These are phyloP conservation scores for Goniozus legneri DNA, from an alignment of 1,140 invertebrate species.

Conservation along the genomic window DNA sequence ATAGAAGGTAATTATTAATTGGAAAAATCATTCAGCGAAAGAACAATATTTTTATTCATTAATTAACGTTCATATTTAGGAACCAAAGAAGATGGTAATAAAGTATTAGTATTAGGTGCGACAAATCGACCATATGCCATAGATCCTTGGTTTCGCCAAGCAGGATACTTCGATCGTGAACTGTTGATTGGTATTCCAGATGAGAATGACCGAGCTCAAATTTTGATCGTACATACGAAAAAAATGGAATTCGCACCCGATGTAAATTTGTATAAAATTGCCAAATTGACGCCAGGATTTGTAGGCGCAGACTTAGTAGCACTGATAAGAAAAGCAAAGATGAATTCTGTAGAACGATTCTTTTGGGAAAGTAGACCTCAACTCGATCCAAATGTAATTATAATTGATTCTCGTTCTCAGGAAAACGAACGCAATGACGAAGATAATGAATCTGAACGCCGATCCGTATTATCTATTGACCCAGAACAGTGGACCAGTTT, in stretches of 20 bases:
- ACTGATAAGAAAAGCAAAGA: conserved; percentile 78
- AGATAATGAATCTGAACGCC: conserved; percentile 48
- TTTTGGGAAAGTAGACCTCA: conserved; percentile 60
- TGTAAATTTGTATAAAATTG: conserved; percentile 69
- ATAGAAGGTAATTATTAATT: too few relatives aligned
- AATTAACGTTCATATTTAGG: conserved; percentile 56
- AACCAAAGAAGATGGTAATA: too few relatives aligned
- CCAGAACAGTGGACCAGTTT: conserved; percentile 60
- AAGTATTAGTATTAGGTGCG: too few relatives aligned
- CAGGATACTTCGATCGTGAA: conserved; percentile 89
- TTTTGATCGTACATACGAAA: conserved; percentile 66
- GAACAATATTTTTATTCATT: background rate
- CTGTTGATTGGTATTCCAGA: conserved; percentile 90
- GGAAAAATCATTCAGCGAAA: too few relatives aligned
- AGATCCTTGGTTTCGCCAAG: too few relatives aligned
- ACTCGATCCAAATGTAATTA: too few relatives aligned
- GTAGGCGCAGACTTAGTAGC: conserved; percentile 92
- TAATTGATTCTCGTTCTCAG: background rate
- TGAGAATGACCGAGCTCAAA: conserved; percentile 69
- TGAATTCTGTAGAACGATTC: too few relatives aligned
- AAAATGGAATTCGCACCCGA: conserved; percentile 65
- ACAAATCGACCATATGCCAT: too few relatives aligned
- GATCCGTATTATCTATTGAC: conserved; percentile 55
- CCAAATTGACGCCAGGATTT: conserved; percentile 85
- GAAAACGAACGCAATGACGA: background rate